phyloP scores from a whole-genome alignment of 2,888 invertebrate genomes.

The Sceliomorpha sp. region DNA sequence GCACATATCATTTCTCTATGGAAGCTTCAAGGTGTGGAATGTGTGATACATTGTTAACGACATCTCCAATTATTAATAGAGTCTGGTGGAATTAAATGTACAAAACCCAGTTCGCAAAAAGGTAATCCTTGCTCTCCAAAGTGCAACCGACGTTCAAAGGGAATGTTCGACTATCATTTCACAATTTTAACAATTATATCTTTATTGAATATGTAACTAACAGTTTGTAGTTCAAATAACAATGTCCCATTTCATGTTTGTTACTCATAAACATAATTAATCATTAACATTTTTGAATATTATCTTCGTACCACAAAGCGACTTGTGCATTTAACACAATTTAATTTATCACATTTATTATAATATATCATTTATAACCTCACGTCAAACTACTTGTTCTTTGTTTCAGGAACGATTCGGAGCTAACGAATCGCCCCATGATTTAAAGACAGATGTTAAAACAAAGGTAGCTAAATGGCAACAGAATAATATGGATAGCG shows the following conservation, averaged over 20 bases:
- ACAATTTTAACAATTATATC: too few relatives aligned
- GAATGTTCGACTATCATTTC: too few relatives aligned
- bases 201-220: too few relatives aligned
- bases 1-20: neutral
- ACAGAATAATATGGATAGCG: conserved; percentile 56
- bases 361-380: conserved; percentile 16
- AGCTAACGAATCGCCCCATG: conserved; percentile 40
- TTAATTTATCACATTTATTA: conserved; percentile 14
- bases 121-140: conserved; percentile 1
- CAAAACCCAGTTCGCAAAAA: too few relatives aligned
- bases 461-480: conserved; percentile 56
- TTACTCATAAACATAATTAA: too few relatives aligned
- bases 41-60: too few relatives aligned
- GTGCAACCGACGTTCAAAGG: too few relatives aligned
- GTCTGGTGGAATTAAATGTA: too few relatives aligned
- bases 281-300: too few relatives aligned
- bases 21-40: neutral
- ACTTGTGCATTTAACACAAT: conserved; percentile 13
- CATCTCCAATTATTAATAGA: too few relatives aligned
- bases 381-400: conserved; percentile 46
- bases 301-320: neutral
- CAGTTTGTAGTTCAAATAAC: too few relatives aligned
- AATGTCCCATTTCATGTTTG: too few relatives aligned
- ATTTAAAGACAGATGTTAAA: conserved; percentile 40
- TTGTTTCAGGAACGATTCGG: conserved; percentile 67